Evolutionary conservation across 2,113 vertebrate genomes (phyloP), one percentile per base, ranked within the genome.

Genomic region (Cyphomyrus discorhynchus): DNA sequence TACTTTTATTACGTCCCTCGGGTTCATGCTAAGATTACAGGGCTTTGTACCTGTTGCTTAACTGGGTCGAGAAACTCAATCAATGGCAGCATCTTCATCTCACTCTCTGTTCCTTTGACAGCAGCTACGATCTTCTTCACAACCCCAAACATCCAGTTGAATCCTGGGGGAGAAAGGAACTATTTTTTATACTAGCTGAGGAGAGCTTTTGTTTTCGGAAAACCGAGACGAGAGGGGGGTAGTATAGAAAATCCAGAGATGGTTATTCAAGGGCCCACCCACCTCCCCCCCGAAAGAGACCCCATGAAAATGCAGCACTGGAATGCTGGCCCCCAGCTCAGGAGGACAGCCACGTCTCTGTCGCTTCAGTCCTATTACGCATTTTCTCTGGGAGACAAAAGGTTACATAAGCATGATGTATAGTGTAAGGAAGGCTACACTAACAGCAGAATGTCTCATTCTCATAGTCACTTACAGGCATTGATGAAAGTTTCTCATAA

Each of bases 81-180:
- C 24, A 95, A 70, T 0, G 93, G 94, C 0, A 92, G 91, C 24
- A 52, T 50, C 53, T 4, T 92, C 50, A 50, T 45, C 1, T 94
- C 47, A 50, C 21, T 46, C 31, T 42, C 39, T 11, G 11, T 92
- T 0, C 19, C 4, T 89, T 92, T 8, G 15, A 91, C 94, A 0
- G 90, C 92, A 0, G 88, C 45, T 0, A 94, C 92, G 53, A 95
- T 92, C 89, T 93, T 94, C 90, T 5, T 92, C 88, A 95, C 0
- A n/a, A 95, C 92, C 0, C 92, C 95, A 1, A 94, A 90, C 93
- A 94, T 94, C 95, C 95, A 95, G 92, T 95, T 95, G 84, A 94
- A 95, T 39, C 94, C 94, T 95, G 87, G 45, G 45, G 42, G 15
- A 15, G 27, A 42, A 24, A 85, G 49, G 35, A 90, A 45, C 53